Percentiles rank a stretch among this genome's conserved stretches.
These are phyloP conservation scores for Myiozetetes cayanensis DNA, from an alignment of 2,113 vertebrate species.

Conservation along the genomic window DNA sequence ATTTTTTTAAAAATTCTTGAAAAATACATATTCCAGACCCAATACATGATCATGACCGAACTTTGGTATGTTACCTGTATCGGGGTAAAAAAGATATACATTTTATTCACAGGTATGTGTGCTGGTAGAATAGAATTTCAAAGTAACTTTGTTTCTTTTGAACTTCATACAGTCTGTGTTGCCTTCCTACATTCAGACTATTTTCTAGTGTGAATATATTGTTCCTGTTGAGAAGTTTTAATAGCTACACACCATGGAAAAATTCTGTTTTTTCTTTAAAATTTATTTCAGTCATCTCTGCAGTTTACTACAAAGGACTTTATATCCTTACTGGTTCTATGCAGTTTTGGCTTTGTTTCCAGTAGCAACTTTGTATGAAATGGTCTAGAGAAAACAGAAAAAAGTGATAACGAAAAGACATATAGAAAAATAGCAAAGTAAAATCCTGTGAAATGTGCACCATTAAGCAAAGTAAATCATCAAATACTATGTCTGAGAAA, in stretches of 20 bases:
- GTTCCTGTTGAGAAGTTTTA: neutral
- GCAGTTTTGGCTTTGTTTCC: neutral
- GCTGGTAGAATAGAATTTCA: neutral
- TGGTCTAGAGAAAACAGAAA: neutral
- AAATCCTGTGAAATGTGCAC: neutral
- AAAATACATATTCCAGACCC: neutral
- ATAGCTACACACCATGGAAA: neutral
- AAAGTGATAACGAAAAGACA: neutral
- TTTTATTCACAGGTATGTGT: neutral
- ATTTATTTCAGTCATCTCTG: neutral
- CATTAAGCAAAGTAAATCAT: neutral
- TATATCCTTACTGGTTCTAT: neutral
- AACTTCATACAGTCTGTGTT: neutral
- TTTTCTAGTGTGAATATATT: neutral
- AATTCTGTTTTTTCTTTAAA: neutral
- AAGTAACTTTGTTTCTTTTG: neutral
- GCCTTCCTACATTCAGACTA: neutral
- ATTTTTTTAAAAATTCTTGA: neutral
- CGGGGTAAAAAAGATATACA: neutral
- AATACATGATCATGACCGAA: neutral
- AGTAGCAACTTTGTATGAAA: neutral
- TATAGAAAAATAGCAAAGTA: neutral
- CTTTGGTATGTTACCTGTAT: neutral
- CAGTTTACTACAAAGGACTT: neutral
- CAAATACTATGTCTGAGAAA: neutral